Base-by-base conservation (phyloP, 2,888 invertebrate species). In the Mimumesa dahlbomi region DNA sequence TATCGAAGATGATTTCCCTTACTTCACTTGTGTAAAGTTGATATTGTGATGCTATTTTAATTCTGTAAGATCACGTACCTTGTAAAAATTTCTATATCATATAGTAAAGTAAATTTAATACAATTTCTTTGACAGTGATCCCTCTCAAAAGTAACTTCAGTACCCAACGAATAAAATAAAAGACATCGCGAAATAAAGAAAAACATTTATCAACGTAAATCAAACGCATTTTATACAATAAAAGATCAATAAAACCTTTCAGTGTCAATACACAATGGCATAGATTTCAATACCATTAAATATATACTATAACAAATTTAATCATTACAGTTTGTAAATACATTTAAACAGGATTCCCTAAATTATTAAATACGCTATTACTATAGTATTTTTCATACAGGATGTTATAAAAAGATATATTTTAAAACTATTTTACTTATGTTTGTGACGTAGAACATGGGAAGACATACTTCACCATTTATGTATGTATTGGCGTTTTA, bases 371-470 rank as follows among this genome's bases (percentile, higher is more conserved):
- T 69, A 80, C 65, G 48, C 74, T 59, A 62, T 40, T 61, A 25
- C 71, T 75, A 75, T 45, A 29, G 66, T 59, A 58, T 58, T 49
- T 63, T 53, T 63, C 66, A 68, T 78, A 68, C 59, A 74, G 63
- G 58, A 52, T 54, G 68, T 79, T 81, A 79, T 81, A 79, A 81
- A 81, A 81, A 79, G 78, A 79, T 81, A 79, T 75, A 68, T 77
- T 66, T 52, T 78, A 66, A 25, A 50, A 64, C 58, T 49, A 64
- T 36, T 74, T 71, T 68, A 63, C 49, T 71, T 18, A 34, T 59
- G 36, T 73, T 59, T 69, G 73, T 66, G 58, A 79, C 64, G 36
- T 71, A 56, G 63, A 72, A 72, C 53, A 63, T 71, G 78, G 78
- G 78, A 79, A 79, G 81, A 79, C 78, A 53, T 56, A 80, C 64